Evolutionary conservation across 2,888 invertebrate species (phyloP).

Genomic region (Torymus tubicola): DNA sequence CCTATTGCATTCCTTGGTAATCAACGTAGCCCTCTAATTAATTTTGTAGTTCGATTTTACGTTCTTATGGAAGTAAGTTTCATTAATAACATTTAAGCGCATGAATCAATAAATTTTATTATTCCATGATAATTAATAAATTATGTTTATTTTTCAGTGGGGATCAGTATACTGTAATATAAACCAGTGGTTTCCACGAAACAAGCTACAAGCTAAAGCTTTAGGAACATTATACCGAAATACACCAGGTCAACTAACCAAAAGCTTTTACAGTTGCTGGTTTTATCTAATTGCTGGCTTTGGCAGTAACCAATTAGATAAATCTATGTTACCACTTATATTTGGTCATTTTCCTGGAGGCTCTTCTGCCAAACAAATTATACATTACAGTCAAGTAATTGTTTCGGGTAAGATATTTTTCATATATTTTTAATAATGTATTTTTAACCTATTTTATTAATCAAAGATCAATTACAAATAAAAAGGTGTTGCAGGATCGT

Average conservation of each 20-base stretch:
- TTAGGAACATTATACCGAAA: slow-evolving; percentile 69
- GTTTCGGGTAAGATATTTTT: slow-evolving; percentile 68
- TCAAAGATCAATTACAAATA: no score
- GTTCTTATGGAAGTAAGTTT: slow-evolving; percentile 70
- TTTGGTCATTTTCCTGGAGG: slow-evolving; percentile 76
- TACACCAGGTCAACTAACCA: slow-evolving; percentile 69
- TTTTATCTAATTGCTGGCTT: slow-evolving; percentile 77
- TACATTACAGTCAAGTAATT: slow-evolving; percentile 74
- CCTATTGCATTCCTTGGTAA: slow-evolving; percentile 75
- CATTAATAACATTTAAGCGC: not conserved
- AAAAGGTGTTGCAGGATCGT: slow-evolving; percentile 76
- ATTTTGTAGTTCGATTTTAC: slow-evolving; percentile 69
- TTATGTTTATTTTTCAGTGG: slow-evolving; percentile 69
- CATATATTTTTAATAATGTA: slow-evolving; percentile 19
- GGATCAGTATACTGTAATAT: slow-evolving; percentile 72
- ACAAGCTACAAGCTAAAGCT: slow-evolving; percentile 69
- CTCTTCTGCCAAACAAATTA: slow-evolving; percentile 74
- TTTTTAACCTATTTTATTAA: not conserved
- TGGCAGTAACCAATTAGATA: slow-evolving; percentile 76
- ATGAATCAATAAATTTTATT: slow-evolving; percentile 9
- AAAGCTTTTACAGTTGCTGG: slow-evolving; percentile 76
- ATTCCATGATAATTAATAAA: not conserved
- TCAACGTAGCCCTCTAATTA: slow-evolving; percentile 72
- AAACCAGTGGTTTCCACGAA: slow-evolving; percentile 73
- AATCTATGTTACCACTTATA: slow-evolving; percentile 72